phyloP scores from a whole-genome alignment of 2,797 vertebrate genomes.

The Sebastiscus albofasciatus region DNA sequence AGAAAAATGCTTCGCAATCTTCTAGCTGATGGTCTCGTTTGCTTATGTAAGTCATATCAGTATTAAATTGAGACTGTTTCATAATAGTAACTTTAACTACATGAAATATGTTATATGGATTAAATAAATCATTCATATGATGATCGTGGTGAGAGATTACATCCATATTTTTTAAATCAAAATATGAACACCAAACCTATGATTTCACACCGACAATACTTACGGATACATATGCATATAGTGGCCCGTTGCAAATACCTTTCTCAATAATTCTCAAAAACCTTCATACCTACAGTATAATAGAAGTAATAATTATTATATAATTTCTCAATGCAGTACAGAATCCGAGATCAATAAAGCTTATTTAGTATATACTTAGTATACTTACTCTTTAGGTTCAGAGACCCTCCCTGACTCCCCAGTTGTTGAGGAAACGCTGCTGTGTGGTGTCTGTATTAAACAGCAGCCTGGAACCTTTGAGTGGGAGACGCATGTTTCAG shows the following conservation, averaged over 20 bases:
- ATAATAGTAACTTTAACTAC: not conserved
- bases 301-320: not conserved
- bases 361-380: not conserved
- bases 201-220: not conserved
- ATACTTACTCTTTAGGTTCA: not conserved
- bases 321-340: not conserved
- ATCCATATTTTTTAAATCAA: not conserved
- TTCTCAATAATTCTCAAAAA: not conserved
- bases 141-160: not conserved
- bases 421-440: constrained; percentile 2
- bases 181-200: not conserved
- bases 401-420: not conserved
- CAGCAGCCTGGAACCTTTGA: constrained; percentile 36
- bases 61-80: too few species aligned
- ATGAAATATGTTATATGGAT: not conserved
- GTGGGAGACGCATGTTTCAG: constrained; percentile 51
- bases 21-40: too few species aligned
- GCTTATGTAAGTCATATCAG: too few species aligned
- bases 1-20: too few species aligned
- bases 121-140: not conserved
- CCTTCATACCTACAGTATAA: not conserved
- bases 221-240: not conserved
- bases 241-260: not conserved
- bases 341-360: not conserved
- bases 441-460: constrained; percentile 16